Conservation (phyloP, 2,888 invertebrate genomes). For the Erebia palarica region DNA sequence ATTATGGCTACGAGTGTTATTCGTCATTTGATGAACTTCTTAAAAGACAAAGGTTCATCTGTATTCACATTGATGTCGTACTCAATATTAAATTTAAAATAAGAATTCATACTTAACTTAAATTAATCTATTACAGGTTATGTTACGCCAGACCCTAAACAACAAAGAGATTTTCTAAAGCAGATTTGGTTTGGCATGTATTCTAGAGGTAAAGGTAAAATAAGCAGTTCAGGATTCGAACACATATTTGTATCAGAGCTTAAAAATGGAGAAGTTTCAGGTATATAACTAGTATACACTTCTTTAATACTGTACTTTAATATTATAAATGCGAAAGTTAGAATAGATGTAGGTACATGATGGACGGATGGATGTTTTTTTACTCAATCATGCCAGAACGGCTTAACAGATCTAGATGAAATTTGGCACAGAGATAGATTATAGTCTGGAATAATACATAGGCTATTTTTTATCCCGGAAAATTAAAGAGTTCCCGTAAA, state of each 20-base stretch:
- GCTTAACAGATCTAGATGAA: no score
- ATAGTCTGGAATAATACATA: no score
- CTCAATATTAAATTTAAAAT: neutral
- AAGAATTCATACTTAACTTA: neutral
- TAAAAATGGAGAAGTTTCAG: conserved; percentile 88
- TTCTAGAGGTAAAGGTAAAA: conserved; percentile 88
- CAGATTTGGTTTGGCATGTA: conserved; percentile 92
- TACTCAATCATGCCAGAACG: no score
- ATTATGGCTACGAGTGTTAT: conserved; percentile 90
- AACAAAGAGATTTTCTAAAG: conserved; percentile 88
- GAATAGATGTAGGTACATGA: no score
- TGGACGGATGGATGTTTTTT: no score
- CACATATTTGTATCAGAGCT: conserved; percentile 95
- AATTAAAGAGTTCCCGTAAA: no score
- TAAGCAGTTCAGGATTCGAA: conserved; percentile 96
- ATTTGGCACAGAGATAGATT: no score
- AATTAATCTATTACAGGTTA: conserved; percentile 67
- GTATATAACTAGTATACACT: conserved; percentile 45
- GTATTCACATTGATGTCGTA: neutral
- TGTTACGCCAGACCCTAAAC: conserved; percentile 84
- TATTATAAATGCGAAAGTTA: no score
- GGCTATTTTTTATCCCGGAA: no score
- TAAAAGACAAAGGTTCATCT: conserved; percentile 81
- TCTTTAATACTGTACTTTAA: no score
- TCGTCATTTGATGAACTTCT: conserved; percentile 86